Evolutionary conservation across 2,888 invertebrate species (phyloP), one percentile per base, ranked within the genome.

Genomic region (Epicampocera succincta): DNA sequence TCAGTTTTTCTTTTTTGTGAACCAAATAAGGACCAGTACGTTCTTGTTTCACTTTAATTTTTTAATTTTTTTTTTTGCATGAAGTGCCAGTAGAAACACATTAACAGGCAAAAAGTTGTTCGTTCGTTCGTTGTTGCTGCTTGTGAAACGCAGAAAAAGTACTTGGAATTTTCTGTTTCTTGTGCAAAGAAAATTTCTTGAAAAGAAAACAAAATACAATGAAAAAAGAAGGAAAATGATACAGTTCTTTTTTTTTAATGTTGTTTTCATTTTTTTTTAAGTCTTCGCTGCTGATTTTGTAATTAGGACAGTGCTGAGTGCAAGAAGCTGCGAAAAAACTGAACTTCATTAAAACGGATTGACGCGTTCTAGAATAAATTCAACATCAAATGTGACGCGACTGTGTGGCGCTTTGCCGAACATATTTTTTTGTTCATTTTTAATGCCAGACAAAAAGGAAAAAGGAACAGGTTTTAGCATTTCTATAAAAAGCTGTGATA

Each of bases 291-390:
- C 15, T 71, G 29, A 50, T 58, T 71, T 65, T 44, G 63, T 71
- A 77, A 58, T 65, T 65, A 77, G 48, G 65, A 58, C 71, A 71
- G 42, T 40, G 42, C 48, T 29, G 48, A 40, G 40, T 54, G 60
- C 19, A 11, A 6, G 38, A 58, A 38, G 40, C 46, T 56, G 5
- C 25, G 33, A 33, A 76, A 63, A 56, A 48, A 66, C 75, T 60
- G 71, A 80, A 68, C 46, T 80, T 80, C 72, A 76, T 72, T 81
- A 76, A 76, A 81, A 72, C 56, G 48, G 42, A 68, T 68, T 73
- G 76, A 81, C 50, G 65, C 68, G 52, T n/a, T 73, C 61, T 19
- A 63, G 42, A 48, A 68, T 17, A 33, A 60, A 56, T 54, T 38
- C 13, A 54, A 25, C 25, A 61, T 76, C 50, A 63, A 73, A 73